Conservation (phyloP, 2,797 vertebrate genomes). For the Trematomus bernacchii region DNA sequence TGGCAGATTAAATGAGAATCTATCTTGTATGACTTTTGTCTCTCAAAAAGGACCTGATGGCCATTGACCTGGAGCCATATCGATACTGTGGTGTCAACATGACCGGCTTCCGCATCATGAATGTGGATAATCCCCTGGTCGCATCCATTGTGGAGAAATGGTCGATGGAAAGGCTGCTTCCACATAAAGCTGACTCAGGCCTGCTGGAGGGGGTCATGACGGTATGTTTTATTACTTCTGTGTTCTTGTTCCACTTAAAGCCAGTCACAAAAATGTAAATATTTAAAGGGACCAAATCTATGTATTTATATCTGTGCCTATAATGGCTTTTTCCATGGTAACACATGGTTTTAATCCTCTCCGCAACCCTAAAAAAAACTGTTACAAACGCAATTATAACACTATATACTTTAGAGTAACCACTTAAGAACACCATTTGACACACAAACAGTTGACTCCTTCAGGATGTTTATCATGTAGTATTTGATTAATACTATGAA, state of each 20-base stretch:
- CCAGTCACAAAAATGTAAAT: slow-evolving; percentile 23
- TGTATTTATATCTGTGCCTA: neutral
- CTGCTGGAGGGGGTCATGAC: slow-evolving; percentile 97
- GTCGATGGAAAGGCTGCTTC: slow-evolving; percentile 94
- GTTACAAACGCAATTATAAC: neutral
- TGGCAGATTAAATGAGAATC: slow-evolving; percentile 44
- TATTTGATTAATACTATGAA: too few species aligned
- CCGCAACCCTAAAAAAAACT: neutral
- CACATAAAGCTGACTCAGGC: slow-evolving; percentile 92
- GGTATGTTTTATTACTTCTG: slow-evolving; percentile 85
- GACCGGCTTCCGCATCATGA: slow-evolving; percentile 98
- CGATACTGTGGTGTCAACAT: slow-evolving; percentile 99
- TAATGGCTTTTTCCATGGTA: neutral
- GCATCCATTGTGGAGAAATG: slow-evolving; percentile 97
- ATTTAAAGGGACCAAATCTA: neutral
- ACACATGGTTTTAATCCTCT: slow-evolving; percentile 8
- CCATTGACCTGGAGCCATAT: slow-evolving; percentile 97
- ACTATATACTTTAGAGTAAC: neutral
- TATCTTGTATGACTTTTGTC: slow-evolving; percentile 53
- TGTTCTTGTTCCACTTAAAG: slow-evolving; percentile 23
- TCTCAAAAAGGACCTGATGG: slow-evolving; percentile 95
- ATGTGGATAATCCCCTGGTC: slow-evolving; percentile 96
- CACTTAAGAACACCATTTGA: neutral
- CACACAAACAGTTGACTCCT: neutral
- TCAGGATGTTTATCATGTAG: neutral